Conservation (phyloP, 2,888 invertebrate species). For the Molorchus minor region DNA sequence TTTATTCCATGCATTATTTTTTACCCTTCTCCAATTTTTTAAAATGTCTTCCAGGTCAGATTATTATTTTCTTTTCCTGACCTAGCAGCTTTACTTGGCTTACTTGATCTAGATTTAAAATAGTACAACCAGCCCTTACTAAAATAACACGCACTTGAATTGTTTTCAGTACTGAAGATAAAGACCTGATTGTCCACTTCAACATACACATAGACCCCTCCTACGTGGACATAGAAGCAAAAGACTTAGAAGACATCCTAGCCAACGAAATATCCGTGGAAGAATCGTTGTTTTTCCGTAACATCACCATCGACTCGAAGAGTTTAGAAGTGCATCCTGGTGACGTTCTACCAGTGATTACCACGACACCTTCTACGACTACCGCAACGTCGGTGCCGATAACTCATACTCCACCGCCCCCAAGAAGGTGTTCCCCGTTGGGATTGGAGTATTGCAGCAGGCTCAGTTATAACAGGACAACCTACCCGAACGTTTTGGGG, state of each 20-base stretch:
- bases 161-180: slow-evolving; percentile 72
- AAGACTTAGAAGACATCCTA: slow-evolving; percentile 73
- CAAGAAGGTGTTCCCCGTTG: slow-evolving; percentile 74
- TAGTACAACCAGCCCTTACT: too few species aligned
- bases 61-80: too few species aligned
- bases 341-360: slow-evolving; percentile 56
- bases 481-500: slow-evolving; percentile 83
- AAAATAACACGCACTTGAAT: too few species aligned
- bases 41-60: too few species aligned
- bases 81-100: too few species aligned
- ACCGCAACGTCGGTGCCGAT: slow-evolving; percentile 58
- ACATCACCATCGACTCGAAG: slow-evolving; percentile 71
- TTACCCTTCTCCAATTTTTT: too few species aligned
- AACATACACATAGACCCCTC: slow-evolving; percentile 83
- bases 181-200: slow-evolving; percentile 83
- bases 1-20: too few species aligned
- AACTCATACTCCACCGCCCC: slow-evolving; percentile 69
- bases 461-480: slow-evolving; percentile 80
- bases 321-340: slow-evolving; percentile 73
- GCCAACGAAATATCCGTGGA: slow-evolving; percentile 71
- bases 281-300: slow-evolving; percentile 69
- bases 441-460: slow-evolving; percentile 75
- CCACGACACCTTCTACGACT: slow-evolving; percentile 56
- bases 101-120: too few species aligned
- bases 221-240: slow-evolving; percentile 66